phyloP scores from a whole-genome alignment of 1,140 invertebrate genomes.

The Hormaphis cornu region DNA sequence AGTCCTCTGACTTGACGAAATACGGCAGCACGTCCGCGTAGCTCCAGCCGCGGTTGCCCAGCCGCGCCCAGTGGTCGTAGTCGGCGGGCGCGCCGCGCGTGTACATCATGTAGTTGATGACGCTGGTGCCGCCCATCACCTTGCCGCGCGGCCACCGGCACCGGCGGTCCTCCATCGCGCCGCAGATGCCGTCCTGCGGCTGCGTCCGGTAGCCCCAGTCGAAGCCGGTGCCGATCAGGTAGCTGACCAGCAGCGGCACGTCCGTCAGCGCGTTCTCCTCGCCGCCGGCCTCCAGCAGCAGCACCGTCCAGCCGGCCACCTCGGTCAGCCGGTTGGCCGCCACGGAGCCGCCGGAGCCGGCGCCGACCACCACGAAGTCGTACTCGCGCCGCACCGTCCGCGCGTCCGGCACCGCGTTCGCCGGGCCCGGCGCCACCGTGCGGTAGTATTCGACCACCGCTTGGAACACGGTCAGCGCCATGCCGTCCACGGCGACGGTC shows the following conservation, averaged over 20 bases:
- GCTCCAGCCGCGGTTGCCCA: slow-evolving; percentile 57
- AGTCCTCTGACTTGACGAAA: slow-evolving; percentile 46
- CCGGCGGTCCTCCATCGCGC: slow-evolving; percentile 51
- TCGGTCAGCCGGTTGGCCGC: slow-evolving; percentile 48
- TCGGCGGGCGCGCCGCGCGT: slow-evolving; percentile 58
- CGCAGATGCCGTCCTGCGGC: slow-evolving; percentile 55
- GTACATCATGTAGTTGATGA: slow-evolving; percentile 75
- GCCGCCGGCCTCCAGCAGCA: slow-evolving; percentile 45
- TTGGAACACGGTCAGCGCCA: slow-evolving; percentile 33
- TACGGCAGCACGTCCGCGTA: slow-evolving; percentile 49
- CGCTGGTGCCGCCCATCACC: slow-evolving; percentile 60
- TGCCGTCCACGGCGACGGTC: not conserved
- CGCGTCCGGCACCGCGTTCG: slow-evolving; percentile 34
- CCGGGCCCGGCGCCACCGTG: slow-evolving; percentile 31
- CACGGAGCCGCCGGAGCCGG: slow-evolving; percentile 49
- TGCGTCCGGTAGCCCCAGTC: slow-evolving; percentile 74
- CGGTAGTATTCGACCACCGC: slow-evolving; percentile 36
- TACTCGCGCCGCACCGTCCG: slow-evolving; percentile 36
- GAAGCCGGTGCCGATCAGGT: slow-evolving; percentile 55
- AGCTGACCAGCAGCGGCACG: slow-evolving; percentile 59
- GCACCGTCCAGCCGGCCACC: slow-evolving; percentile 40
- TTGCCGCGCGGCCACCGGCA: slow-evolving; percentile 65
- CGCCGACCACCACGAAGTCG: slow-evolving; percentile 45
- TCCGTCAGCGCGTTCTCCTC: slow-evolving; percentile 68
- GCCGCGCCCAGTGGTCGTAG: slow-evolving; percentile 59